Conservation (phyloP, 2,888 invertebrate genomes). For the Polylopha cassiicola region DNA sequence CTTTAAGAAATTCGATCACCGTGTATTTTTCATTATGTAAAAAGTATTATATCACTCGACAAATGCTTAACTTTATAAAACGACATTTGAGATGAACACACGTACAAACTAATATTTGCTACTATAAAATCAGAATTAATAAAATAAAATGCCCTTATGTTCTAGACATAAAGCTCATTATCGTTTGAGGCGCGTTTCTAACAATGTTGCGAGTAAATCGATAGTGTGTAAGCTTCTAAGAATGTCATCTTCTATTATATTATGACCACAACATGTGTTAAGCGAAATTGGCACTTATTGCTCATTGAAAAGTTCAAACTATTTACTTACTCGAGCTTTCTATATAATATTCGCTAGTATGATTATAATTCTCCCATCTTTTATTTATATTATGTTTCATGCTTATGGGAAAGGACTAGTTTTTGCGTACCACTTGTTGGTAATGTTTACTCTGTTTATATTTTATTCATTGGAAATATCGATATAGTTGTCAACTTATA, state of each 20-base stretch:
- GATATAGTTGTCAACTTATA: too few species aligned
- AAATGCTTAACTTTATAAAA: slow-evolving; percentile 31
- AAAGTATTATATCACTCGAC: slow-evolving; percentile 22
- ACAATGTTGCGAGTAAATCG: slow-evolving; percentile 1
- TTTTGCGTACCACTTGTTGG: too few species aligned
- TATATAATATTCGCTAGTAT: too few species aligned
- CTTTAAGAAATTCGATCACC: slow-evolving; percentile 22
- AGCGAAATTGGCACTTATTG: slow-evolving; percentile 4
- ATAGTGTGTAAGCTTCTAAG: slow-evolving; percentile 22
- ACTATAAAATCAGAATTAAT: slow-evolving; percentile 10
- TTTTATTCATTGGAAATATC: too few species aligned
- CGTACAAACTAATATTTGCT: slow-evolving; percentile 15
- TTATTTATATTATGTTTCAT: too few species aligned
- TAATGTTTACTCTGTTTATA: too few species aligned
- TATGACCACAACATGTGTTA: slow-evolving; percentile 18
- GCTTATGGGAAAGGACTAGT: too few species aligned
- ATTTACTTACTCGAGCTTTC: too few species aligned
- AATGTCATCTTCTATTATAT: slow-evolving; percentile 27
- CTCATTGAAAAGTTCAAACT: slow-evolving; percentile 3
- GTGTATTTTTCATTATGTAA: slow-evolving; percentile 20
- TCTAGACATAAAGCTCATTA: slow-evolving; percentile 24
- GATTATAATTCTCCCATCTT: too few species aligned
- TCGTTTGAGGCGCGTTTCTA: slow-evolving; percentile 2
- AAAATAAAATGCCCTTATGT: slow-evolving; percentile 11
- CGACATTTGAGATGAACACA: slow-evolving; percentile 27